phyloP scores from a whole-genome alignment of 1,140 invertebrate genomes.

The Zeugodacus cucurbitae region DNA sequence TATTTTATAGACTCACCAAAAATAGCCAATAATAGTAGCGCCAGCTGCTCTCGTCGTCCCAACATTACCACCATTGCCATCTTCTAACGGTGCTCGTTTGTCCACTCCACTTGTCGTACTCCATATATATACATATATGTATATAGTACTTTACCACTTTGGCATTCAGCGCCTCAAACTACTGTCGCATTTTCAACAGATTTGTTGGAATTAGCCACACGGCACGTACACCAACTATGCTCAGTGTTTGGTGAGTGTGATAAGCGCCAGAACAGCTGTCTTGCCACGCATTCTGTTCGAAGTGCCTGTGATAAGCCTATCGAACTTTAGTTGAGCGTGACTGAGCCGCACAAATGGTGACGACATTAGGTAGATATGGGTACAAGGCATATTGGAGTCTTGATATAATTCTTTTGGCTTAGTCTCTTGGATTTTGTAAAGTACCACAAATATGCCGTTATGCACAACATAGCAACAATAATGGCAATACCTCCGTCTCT shows the following conservation, averaged over 20 bases:
- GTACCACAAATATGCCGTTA: no score
- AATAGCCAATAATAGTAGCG: neutral
- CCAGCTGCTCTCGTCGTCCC: neutral
- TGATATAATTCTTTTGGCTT: neutral
- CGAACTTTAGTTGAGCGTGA: neutral
- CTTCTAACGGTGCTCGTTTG: neutral
- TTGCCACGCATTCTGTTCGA: neutral
- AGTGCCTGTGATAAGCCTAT: constrained; percentile 27
- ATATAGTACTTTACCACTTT: neutral
- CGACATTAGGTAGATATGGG: neutral
- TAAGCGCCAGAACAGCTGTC: constrained; percentile 5
- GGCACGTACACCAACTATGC: constrained; percentile 2
- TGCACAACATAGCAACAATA: no score
- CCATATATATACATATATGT: neutral
- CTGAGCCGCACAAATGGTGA: neutral
- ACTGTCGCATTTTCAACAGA: neutral
- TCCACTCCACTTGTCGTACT: neutral
- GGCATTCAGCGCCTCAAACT: neutral
- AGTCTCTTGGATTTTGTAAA: no score
- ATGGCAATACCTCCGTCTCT: no score
- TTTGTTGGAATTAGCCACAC: neutral
- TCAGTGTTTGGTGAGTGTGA: neutral
- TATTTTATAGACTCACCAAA: neutral
- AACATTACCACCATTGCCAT: neutral
- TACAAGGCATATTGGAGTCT: neutral